Conservation (phyloP, 2,113 vertebrate genomes). For the Trinectes maculatus region DNA sequence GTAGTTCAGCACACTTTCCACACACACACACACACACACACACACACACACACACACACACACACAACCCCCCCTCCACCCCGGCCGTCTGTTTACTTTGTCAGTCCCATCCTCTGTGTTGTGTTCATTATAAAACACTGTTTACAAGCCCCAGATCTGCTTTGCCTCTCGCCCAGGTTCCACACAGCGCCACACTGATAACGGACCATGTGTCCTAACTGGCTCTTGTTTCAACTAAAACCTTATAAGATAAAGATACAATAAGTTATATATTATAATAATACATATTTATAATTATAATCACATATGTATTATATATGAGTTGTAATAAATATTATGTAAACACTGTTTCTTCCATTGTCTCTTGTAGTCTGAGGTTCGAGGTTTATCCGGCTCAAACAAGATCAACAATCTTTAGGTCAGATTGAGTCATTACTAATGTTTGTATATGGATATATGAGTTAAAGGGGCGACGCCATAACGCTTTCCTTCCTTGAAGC, state of each 20-base stretch:
- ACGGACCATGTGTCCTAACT: slow-evolving; percentile 16
- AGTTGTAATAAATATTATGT: too few species aligned
- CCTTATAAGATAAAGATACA: background rate
- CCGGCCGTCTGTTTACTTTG: slow-evolving; percentile 80
- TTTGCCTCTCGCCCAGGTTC: slow-evolving; percentile 4
- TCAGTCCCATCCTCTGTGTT: slow-evolving; percentile 69
- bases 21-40: too few species aligned
- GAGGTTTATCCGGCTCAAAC: too few species aligned
- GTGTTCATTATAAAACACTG: slow-evolving; percentile 72
- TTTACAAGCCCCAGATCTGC: slow-evolving; percentile 61
- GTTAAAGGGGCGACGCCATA: background rate
- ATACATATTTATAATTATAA: too few species aligned
- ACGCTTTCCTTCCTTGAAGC: slow-evolving; percentile 7
- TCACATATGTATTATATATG: too few species aligned
- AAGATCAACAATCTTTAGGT: slow-evolving; percentile 44
- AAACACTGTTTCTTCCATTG: too few species aligned
- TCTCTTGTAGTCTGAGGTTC: too few species aligned
- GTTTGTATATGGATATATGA: slow-evolving; percentile 5
- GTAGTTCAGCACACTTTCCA: slow-evolving; percentile 79
- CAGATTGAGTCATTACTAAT: slow-evolving; percentile 11
- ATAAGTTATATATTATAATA: background rate
- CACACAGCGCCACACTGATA: too few species aligned
- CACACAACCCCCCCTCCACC: slow-evolving; percentile 39
- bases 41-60: slow-evolving; percentile 1
- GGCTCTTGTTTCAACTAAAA: background rate